A percentile compares a stretch with the other conserved stretches of the same genome.
phyloP scores from a whole-genome alignment of 1,140 invertebrate species.

The Saccostrea echinata region DNA sequence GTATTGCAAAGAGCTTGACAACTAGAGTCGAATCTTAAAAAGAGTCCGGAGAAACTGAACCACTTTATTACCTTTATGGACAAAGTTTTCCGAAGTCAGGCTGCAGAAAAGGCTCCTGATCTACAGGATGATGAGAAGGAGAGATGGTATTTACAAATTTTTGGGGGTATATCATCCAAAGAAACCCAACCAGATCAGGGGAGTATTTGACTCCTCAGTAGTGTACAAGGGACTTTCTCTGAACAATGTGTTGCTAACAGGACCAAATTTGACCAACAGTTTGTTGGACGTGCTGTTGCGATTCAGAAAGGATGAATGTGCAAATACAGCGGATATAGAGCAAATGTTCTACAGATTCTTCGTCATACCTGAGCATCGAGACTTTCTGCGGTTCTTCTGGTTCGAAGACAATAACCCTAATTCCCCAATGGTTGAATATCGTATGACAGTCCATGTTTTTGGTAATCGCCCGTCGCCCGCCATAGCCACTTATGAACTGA shows the following conservation, averaged over 20 bases:
- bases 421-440: constrained; percentile 48
- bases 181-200: constrained; percentile 48
- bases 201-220: constrained; percentile 52
- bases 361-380: constrained; percentile 50
- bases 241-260: constrained; percentile 62
- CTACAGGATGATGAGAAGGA: constrained; percentile 35
- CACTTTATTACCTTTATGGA: constrained; percentile 51
- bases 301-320: constrained; percentile 58
- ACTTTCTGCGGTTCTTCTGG: constrained; percentile 61
- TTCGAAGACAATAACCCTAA: constrained; percentile 52
- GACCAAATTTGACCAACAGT: constrained; percentile 75
- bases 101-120: constrained; percentile 8
- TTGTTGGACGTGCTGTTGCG: constrained; percentile 60
- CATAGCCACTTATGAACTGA: constrained; percentile 53
- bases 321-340: constrained; percentile 52
- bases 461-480: constrained; percentile 31
- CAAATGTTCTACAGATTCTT: constrained; percentile 59
- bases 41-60: constrained; percentile 8
- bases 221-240: constrained; percentile 56
- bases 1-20: constrained; percentile 29
- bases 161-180: constrained; percentile 50
- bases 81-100: neutral
- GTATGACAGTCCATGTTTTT: constrained; percentile 61
- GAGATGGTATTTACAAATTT: constrained; percentile 54
- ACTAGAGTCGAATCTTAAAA: neutral